Percentiles rank a stretch among this genome's conserved stretches.
Conservation (phyloP, 1,140 invertebrate genomes). For the Sitophilus oryzae region DNA sequence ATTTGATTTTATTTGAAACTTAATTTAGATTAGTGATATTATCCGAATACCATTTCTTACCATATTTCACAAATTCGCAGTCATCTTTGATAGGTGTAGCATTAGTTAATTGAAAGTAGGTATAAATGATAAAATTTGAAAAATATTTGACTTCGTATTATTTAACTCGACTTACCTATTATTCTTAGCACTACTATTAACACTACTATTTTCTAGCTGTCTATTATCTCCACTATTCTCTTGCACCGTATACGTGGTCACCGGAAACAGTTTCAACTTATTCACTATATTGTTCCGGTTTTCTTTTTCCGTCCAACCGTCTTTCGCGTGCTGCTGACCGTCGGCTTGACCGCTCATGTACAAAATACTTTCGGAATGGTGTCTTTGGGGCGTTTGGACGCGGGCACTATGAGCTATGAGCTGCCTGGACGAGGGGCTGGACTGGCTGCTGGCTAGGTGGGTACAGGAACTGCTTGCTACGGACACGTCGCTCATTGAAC, state of each 20-base stretch:
- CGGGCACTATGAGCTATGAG: slow-evolving; percentile 73
- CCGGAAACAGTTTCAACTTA: slow-evolving; percentile 51
- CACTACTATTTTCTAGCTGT: slow-evolving; percentile 21
- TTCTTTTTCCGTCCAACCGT: slow-evolving; percentile 38
- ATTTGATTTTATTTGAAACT: no score
- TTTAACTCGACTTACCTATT: slow-evolving; percentile 27
- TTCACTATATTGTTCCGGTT: slow-evolving; percentile 44
- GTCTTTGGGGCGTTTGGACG: slow-evolving; percentile 72
- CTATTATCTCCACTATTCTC: slow-evolving; percentile 29
- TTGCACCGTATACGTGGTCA: slow-evolving; percentile 55
- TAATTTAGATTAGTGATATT: no score
- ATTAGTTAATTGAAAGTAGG: no score
- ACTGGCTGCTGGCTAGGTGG: slow-evolving; percentile 29
- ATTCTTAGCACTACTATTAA: slow-evolving; percentile 24
- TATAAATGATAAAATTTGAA: no score
- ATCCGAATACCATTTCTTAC: no score
- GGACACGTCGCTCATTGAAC: slow-evolving; percentile 68
- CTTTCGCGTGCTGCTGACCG: slow-evolving; percentile 16
- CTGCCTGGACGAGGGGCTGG: slow-evolving; percentile 47
- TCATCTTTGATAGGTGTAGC: no score
- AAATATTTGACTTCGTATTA: background rate
- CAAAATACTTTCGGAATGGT: slow-evolving; percentile 73
- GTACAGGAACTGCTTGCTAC: slow-evolving; percentile 51
- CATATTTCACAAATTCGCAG: no score
- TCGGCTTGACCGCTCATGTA: slow-evolving; percentile 51